A percentile compares a stretch with the other conserved stretches of the same genome.
These are phyloP conservation scores for Leuctra nigra DNA, from an alignment of 2,888 invertebrate genomes.

Conservation along the genomic window DNA sequence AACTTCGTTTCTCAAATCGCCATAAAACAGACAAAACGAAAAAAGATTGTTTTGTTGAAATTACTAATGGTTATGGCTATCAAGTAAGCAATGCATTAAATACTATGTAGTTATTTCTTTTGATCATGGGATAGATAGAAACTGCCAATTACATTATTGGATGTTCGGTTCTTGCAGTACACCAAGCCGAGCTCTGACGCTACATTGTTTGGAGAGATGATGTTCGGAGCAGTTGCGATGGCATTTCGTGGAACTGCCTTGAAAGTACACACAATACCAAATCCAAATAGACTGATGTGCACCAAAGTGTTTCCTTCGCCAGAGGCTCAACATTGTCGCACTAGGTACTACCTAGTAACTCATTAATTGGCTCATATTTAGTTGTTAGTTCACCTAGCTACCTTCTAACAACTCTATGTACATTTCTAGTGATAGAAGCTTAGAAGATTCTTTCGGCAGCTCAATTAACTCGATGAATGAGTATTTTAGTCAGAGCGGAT, in stretches of 20 bases:
- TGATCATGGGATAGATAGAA: neutral
- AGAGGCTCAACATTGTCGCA: neutral
- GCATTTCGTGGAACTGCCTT: constrained; percentile 79
- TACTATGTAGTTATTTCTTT: no score
- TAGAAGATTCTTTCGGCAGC: constrained; percentile 32
- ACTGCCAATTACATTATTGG: neutral
- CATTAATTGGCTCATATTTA: neutral
- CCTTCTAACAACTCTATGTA: neutral
- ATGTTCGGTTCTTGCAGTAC: constrained; percentile 45
- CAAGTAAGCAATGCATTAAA: constrained; percentile 58
- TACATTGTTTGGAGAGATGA: constrained; percentile 78
- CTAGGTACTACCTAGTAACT: neutral
- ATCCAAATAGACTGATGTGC: constrained; percentile 41
- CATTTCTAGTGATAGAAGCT: constrained; percentile 15
- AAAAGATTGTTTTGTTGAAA: constrained; percentile 47
- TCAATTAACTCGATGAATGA: constrained; percentile 32
- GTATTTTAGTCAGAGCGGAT: constrained; percentile 21
- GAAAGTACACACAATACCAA: constrained; percentile 66
- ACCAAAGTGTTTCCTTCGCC: constrained; percentile 41
- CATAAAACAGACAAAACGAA: constrained; percentile 26
- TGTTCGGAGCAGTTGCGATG: constrained; percentile 87
- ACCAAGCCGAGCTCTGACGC: constrained; percentile 61
- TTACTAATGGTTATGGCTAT: constrained; percentile 56
- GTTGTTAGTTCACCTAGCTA: no score
- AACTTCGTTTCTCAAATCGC: constrained; percentile 21